These are phyloP conservation scores for Drosophila sp. DNA, from an alignment of 1,140 invertebrate species.

Conservation along the genomic window DNA sequence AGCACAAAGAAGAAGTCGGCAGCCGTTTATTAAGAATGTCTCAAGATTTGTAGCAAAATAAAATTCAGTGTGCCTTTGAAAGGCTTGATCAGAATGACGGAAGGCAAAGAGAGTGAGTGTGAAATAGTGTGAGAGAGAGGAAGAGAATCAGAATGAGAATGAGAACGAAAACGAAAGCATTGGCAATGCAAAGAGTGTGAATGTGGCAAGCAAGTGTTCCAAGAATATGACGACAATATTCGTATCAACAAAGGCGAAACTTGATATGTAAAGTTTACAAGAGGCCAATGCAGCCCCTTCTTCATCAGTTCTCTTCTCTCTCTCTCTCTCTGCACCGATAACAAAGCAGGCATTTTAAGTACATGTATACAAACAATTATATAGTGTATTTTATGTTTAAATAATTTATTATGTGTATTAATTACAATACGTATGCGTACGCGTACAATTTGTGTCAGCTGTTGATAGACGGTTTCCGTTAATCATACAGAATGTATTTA, in stretches of 20 bases:
- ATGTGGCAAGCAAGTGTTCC: conserved; percentile 78
- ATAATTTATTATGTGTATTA: conserved; percentile 76
- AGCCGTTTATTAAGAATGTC: conserved; percentile 21
- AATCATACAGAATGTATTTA: conserved; percentile 5
- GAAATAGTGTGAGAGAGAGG: conserved; percentile 9
- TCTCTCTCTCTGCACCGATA: conserved; percentile 35
- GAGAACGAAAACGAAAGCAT: conserved; percentile 15
- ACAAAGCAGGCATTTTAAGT: conserved; percentile 52
- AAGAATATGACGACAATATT: conserved; percentile 44
- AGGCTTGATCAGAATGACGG: conserved; percentile 31
- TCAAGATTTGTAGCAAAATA: conserved; percentile 33
- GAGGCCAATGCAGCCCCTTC: conserved; percentile 56
- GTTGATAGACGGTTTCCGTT: conserved; percentile 54
- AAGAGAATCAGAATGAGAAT: not conserved
- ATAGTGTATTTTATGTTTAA: conserved; percentile 57
- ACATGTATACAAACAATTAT: conserved; percentile 13
- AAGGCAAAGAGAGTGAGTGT: conserved; percentile 17
- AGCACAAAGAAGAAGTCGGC: conserved; percentile 49
- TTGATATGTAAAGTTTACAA: conserved; percentile 79
- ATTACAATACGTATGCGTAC: conserved; percentile 58
- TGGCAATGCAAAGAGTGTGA: conserved; percentile 41
- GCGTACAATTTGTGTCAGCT: conserved; percentile 18
- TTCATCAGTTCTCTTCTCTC: not conserved
- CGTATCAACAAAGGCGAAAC: conserved; percentile 60
- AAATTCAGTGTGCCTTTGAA: conserved; percentile 21